A percentile compares a stretch with the other conserved stretches of the same genome.
Evolutionary conservation across 2,888 invertebrate species (phyloP).

Genomic region (Ceratothoa steindachneri): DNA sequence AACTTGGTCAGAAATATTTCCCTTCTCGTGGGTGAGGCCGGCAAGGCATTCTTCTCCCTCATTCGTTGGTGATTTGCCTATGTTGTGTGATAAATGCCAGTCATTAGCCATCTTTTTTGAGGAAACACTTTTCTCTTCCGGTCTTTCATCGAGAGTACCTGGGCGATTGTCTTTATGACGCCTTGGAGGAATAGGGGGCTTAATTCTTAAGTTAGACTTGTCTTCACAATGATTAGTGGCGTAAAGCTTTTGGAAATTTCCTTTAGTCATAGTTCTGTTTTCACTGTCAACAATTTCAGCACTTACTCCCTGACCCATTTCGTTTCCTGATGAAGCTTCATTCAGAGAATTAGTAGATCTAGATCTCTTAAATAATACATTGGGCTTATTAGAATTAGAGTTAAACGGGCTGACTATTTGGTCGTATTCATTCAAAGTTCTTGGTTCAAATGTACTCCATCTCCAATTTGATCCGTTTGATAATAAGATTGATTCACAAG

Average conservation of each 20-base stretch:
- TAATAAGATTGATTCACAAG: too few species aligned
- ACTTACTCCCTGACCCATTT: not conserved
- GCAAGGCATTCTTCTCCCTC: not conserved
- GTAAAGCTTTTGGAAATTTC: not conserved
- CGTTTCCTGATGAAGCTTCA: not conserved
- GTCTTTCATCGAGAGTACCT: not conserved
- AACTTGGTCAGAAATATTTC: not conserved
- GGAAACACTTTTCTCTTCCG: not conserved
- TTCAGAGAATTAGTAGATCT: not conserved
- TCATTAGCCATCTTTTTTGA: not conserved
- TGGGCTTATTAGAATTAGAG: not conserved
- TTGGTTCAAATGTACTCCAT: not conserved
- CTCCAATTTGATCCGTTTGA: not conserved
- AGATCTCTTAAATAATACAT: not conserved
- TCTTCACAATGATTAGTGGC: not conserved
- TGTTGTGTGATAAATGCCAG: not conserved
- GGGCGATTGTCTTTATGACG: slow-evolving; percentile 3
- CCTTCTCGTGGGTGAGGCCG: not conserved
- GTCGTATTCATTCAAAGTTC: not conserved
- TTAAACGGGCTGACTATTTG: not conserved
- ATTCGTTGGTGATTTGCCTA: not conserved
- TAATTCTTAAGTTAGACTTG: slow-evolving; percentile 2
- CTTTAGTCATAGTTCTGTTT: not conserved
- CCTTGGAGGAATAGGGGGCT: slow-evolving; percentile 3
- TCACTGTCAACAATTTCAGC: not conserved